Conservation (phyloP, 2,113 vertebrate species). For the Xenopus tropicalis region UCB_Xtro_10.0 CM004452.2:43216501-43217000, state of each 20-base stretch:
- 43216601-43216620: slow-evolving; percentile 56
- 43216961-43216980: slow-evolving; percentile 91
- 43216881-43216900: slow-evolving; percentile 87
- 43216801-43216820: slow-evolving; percentile 98
- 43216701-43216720: slow-evolving; percentile 83
- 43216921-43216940: slow-evolving; percentile 96
- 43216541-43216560: slow-evolving; percentile 60
- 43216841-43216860: slow-evolving; percentile 90
- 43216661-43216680: slow-evolving; percentile 71
- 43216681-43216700: slow-evolving; percentile 65
- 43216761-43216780: slow-evolving; percentile 87
- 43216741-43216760: slow-evolving; percentile 96
- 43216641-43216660: slow-evolving; percentile 89
- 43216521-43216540: slow-evolving; percentile 56
- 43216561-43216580: slow-evolving; percentile 69
- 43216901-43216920: slow-evolving; percentile 90
- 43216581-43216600: slow-evolving; percentile 57
- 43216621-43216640: slow-evolving; percentile 80
- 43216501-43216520: slow-evolving; percentile 78
- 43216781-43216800: slow-evolving; percentile 91
- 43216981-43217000: slow-evolving; percentile 89
- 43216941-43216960: slow-evolving; percentile 87
- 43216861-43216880: slow-evolving; percentile 84
- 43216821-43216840: slow-evolving; percentile 85
- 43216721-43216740: slow-evolving; percentile 85